A percentile compares a stretch with the other conserved stretches of the same genome.
phyloP scores from a whole-genome alignment of 2,113 vertebrate genomes.

The Anseranas semipalmata region DNA sequence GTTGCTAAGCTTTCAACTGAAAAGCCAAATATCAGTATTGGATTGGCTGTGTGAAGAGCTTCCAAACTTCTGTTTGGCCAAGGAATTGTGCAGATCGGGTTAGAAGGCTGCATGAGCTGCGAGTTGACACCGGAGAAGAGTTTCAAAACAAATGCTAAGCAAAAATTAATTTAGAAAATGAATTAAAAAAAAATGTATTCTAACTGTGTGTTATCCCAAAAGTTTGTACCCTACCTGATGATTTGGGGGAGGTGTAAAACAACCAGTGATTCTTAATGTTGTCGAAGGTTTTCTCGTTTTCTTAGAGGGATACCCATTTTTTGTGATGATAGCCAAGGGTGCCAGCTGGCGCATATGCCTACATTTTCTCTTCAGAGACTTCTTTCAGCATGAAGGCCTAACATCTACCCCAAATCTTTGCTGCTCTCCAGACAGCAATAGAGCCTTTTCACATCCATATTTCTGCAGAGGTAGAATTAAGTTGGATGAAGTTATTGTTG shows the following conservation, averaged over 20 bases:
- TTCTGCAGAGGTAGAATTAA: background rate
- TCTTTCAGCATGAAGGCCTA: background rate
- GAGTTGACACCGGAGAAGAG: background rate
- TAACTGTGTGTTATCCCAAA: background rate
- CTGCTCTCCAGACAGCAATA: background rate
- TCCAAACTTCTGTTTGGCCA: background rate
- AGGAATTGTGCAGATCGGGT: background rate
- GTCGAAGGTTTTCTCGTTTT: background rate
- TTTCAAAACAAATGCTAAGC: background rate
- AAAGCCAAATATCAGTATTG: background rate
- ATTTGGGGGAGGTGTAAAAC: background rate
- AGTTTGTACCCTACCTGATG: background rate
- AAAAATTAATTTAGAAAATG: background rate
- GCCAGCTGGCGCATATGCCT: background rate
- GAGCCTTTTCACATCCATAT: background rate
- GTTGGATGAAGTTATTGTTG: background rate
- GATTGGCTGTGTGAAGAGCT: background rate
- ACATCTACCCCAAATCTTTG: background rate
- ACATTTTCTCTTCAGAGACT: background rate
- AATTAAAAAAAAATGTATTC: background rate
- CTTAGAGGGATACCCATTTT: background rate
- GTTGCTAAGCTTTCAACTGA: background rate
- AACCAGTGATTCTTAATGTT: background rate
- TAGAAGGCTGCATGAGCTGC: background rate
- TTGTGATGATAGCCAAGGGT: background rate